These are phyloP conservation scores for Chloropsis hardwickii DNA, from an alignment of 2,113 vertebrate genomes.

Conservation along the genomic window DNA sequence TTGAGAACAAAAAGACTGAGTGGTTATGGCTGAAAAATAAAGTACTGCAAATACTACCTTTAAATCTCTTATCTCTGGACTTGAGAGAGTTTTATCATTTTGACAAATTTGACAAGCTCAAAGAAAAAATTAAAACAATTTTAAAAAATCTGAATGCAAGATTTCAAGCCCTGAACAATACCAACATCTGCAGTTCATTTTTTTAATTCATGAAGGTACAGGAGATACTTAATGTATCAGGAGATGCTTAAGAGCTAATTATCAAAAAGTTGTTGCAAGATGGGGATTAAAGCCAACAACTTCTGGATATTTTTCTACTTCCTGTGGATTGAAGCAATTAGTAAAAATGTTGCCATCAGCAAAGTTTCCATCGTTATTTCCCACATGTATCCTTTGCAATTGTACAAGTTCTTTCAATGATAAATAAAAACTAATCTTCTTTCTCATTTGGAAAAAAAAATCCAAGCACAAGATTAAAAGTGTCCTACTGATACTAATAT, in stretches of 20 bases:
- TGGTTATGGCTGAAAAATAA: neutral
- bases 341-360: neutral
- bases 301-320: neutral
- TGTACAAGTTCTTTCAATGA: neutral
- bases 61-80: neutral
- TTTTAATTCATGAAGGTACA: neutral
- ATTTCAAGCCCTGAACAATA: neutral
- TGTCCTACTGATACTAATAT: neutral
- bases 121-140: neutral
- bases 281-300: neutral
- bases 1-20: neutral
- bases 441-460: neutral
- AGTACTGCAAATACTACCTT: neutral
- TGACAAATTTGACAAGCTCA: neutral
- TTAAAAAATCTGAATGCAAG: neutral
- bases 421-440: neutral
- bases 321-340: constrained; percentile 34
- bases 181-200: neutral
- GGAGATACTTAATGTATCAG: neutral
- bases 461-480: neutral
- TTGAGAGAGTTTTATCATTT: neutral
- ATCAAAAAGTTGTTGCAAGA: neutral
- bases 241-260: neutral
- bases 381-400: neutral
- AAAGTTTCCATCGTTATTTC: constrained; percentile 33